These are phyloP conservation scores for Chrysolophus pictus DNA, from an alignment of 2,797 vertebrate genomes.

Conservation along the genomic window DNA sequence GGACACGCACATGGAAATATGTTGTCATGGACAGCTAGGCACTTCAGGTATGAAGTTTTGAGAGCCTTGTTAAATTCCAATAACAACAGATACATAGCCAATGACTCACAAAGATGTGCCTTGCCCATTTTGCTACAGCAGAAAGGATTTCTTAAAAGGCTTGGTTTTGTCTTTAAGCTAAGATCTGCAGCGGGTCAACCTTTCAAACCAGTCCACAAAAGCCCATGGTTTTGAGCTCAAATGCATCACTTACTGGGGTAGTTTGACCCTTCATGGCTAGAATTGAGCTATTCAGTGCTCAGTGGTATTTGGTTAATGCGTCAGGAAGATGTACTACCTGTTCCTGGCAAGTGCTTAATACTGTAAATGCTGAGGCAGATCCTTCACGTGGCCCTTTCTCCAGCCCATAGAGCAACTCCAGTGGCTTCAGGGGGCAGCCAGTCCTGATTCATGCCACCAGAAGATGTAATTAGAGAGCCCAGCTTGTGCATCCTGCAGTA, in stretches of 20 bases:
- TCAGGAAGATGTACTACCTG: not conserved
- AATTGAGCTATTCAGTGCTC: not conserved
- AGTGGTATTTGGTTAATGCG: rapidly evolving
- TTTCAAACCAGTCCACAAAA: not conserved
- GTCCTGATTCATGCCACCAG: not conserved
- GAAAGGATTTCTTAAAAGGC: not conserved
- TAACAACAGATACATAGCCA: not conserved
- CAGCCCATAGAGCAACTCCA: not conserved
- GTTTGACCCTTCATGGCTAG: not conserved
- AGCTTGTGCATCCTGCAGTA: not conserved
- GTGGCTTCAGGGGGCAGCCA: not conserved
- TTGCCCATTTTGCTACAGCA: not conserved
- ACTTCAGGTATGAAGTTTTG: not conserved
- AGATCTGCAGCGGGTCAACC: rapidly evolving
- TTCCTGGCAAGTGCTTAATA: not conserved
- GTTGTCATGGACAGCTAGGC: rapidly evolving
- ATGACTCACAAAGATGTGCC: not conserved
- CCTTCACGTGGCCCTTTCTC: not conserved
- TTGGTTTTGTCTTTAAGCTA: not conserved
- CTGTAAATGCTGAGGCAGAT: rapidly evolving
- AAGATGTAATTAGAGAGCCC: conserved; percentile 15
- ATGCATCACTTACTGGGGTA: rapidly evolving
- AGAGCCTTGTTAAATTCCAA: not conserved
- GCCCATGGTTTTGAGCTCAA: not conserved
- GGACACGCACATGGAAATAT: not conserved